Conservation (phyloP, 2,797 vertebrate species). For the Steatocranus sp. region DNA sequence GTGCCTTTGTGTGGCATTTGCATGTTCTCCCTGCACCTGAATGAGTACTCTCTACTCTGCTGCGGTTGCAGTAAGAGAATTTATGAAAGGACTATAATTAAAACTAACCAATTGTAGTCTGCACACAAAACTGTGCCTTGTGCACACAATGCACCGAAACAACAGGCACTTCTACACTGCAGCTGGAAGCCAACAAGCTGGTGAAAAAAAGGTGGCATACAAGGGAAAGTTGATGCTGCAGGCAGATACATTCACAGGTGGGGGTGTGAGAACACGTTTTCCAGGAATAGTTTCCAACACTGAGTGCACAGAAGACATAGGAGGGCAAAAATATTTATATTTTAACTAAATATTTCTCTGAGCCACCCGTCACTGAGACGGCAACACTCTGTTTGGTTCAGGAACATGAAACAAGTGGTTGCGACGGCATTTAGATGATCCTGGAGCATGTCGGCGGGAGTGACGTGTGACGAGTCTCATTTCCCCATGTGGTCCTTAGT, state of each 20-base stretch:
- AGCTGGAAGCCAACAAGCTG: rapidly evolving
- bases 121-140: neutral
- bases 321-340: neutral
- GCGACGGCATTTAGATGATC: neutral
- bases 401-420: neutral
- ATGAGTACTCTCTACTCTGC: neutral
- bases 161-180: neutral
- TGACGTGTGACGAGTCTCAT: neutral
- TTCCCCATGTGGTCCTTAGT: neutral
- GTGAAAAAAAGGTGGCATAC: too few species aligned
- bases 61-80: neutral
- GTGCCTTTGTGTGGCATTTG: neutral
- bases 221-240: neutral
- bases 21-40: neutral
- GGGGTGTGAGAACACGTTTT: neutral
- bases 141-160: neutral
- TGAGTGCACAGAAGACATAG: neutral
- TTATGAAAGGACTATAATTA: neutral
- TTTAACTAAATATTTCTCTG: neutral
- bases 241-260: neutral
- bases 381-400: neutral
- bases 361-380: neutral
- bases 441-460: rapidly evolving
- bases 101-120: neutral
- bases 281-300: neutral